A percentile compares a stretch with the other conserved stretches of the same genome.
Evolutionary conservation across 1,140 invertebrate genomes (phyloP).

Genomic region (Pseudomyrmex pallidus): DNA sequence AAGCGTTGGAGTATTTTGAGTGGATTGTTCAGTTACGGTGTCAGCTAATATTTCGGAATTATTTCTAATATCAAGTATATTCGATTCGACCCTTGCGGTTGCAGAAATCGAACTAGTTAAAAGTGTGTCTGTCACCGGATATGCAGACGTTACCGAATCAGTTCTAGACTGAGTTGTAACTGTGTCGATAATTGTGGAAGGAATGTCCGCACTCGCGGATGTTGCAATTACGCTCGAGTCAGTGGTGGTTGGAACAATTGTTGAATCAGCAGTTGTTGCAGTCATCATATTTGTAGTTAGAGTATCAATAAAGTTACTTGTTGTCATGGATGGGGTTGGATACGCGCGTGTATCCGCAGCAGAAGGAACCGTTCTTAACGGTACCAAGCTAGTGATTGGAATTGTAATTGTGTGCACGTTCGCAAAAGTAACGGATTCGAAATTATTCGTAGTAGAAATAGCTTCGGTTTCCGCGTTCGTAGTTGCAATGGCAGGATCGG

Average conservation of each 20-base stretch:
- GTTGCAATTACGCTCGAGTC: background rate
- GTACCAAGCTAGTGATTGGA: background rate
- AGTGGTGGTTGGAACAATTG: background rate
- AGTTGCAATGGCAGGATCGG: background rate
- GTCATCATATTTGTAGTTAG: background rate
- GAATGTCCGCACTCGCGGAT: background rate
- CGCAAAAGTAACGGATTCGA: no score
- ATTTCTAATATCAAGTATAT: background rate
- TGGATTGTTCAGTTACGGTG: background rate
- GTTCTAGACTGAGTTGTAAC: background rate
- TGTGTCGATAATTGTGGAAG: background rate
- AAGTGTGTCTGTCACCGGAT: background rate
- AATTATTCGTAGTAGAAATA: background rate
- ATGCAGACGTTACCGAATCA: background rate
- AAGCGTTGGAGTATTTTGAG: background rate
- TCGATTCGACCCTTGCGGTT: background rate
- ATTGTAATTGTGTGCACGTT: background rate
- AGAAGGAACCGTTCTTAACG: slow-evolving; percentile 16
- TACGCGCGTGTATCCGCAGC: background rate
- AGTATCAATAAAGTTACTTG: background rate
- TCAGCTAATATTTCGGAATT: background rate
- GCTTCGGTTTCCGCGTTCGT: background rate
- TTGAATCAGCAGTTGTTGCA: background rate
- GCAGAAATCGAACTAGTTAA: background rate
- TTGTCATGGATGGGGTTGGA: background rate